Evolutionary conservation across 2,888 invertebrate species (phyloP).

Genomic region (Archips xylosteana): DNA sequence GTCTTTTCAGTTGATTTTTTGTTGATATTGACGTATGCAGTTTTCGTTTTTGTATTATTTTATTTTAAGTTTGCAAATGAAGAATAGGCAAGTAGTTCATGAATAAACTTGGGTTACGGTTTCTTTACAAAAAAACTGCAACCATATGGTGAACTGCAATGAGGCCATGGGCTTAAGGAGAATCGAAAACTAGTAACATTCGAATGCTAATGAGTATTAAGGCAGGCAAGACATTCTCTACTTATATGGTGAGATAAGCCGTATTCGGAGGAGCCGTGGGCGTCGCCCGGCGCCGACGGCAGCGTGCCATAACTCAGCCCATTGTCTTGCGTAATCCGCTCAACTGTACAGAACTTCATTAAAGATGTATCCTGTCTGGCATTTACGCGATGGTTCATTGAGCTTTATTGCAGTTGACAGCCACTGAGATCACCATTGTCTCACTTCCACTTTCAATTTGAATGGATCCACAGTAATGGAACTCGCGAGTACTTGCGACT

Average conservation of each 20-base stretch:
- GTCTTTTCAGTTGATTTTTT: slow-evolving; percentile 23
- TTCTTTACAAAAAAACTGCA: slow-evolving; percentile 43
- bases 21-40: neutral
- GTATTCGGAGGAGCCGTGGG: slow-evolving; percentile 70
- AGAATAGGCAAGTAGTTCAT: neutral
- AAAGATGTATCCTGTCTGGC: slow-evolving; percentile 72
- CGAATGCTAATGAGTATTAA: slow-evolving; percentile 66
- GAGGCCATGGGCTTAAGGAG: slow-evolving; percentile 58
- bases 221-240: slow-evolving; percentile 68
- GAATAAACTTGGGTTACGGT: neutral
- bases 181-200: slow-evolving; percentile 61
- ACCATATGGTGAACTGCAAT: slow-evolving; percentile 63
- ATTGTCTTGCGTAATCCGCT: slow-evolving; percentile 77
- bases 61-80: neutral
- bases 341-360: slow-evolving; percentile 60
- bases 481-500: slow-evolving; percentile 50
- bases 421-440: slow-evolving; percentile 37
- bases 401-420: slow-evolving; percentile 58
- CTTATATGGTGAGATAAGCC: slow-evolving; percentile 77
- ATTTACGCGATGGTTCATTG: slow-evolving; percentile 72
- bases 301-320: slow-evolving; percentile 62
- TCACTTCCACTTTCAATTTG: slow-evolving; percentile 39
- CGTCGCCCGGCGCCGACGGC: slow-evolving; percentile 66
- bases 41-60: neutral
- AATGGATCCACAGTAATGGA: slow-evolving; percentile 50